Conservation (phyloP, 2,797 vertebrate species). For the Pantherophis alleghaniensis region DNA sequence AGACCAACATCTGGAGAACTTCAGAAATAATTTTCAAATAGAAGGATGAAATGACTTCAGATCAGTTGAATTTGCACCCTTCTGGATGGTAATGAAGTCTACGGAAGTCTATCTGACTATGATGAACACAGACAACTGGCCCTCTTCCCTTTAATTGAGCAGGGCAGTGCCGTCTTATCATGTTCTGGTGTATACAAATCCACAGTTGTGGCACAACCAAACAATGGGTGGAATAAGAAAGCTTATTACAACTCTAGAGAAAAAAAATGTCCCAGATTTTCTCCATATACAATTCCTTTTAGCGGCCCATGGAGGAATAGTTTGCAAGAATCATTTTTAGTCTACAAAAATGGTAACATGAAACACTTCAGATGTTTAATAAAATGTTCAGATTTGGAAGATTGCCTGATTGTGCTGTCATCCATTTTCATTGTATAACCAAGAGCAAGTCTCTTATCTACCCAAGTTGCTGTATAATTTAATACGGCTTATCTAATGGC, state of each 20-base stretch:
- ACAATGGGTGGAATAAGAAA: background rate
- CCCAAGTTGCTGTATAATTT: background rate
- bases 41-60: background rate
- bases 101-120: background rate
- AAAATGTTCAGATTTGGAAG: constrained; percentile 53
- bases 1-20: background rate
- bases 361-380: constrained; percentile 43
- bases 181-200: background rate
- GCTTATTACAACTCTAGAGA: background rate
- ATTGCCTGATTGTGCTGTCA: constrained; percentile 64
- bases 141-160: background rate
- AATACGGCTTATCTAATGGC: constrained; percentile 43
- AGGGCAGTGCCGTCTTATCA: background rate
- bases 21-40: background rate
- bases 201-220: background rate
- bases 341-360: constrained; percentile 45
- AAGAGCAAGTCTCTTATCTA: constrained; percentile 41
- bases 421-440: constrained; percentile 47
- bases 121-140: background rate
- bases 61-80: background rate
- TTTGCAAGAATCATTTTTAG: constrained; percentile 50
- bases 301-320: constrained; percentile 28
- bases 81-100: background rate
- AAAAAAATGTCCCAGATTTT: background rate
- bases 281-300: constrained; percentile 50